Percentiles rank a stretch among this genome's conserved stretches.
These are phyloP conservation scores for Oscheius sp. DNA, from an alignment of 2,888 invertebrate species.

Conservation along the genomic window DNA sequence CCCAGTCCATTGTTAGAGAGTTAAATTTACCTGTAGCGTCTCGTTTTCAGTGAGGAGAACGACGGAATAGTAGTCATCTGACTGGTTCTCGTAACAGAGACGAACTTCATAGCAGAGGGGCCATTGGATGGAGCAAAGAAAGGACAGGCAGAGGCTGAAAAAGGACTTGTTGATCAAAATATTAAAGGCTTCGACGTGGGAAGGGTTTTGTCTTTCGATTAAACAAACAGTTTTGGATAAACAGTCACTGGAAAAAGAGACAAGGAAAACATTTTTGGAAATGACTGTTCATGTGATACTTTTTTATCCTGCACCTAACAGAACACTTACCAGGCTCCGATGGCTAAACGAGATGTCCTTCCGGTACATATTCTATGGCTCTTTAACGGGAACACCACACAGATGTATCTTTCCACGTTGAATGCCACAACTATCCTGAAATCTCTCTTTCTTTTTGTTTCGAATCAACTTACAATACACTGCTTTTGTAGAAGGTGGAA, in stretches of 20 bases:
- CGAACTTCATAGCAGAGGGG: slow-evolving; percentile 64
- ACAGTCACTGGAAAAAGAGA: slow-evolving; percentile 4
- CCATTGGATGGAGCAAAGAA: slow-evolving; percentile 69
- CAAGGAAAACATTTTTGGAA: not conserved
- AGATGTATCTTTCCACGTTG: slow-evolving; percentile 70
- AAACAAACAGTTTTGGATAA: not conserved
- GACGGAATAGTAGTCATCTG: slow-evolving; percentile 55
- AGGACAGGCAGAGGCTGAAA: slow-evolving; percentile 54
- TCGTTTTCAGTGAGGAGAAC: slow-evolving; percentile 54
- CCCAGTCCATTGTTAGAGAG: not conserved
- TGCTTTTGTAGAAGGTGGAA: slow-evolving; percentile 69
- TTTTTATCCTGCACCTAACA: not conserved
- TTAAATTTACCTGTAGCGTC: slow-evolving; percentile 40
- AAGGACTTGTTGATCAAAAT: not conserved
- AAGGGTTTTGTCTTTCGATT: not conserved
- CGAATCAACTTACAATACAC: slow-evolving; percentile 63
- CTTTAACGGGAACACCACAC: slow-evolving; percentile 67
- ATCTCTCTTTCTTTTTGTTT: not conserved
- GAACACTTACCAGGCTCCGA: slow-evolving; percentile 46
- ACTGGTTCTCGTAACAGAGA: slow-evolving; percentile 54
- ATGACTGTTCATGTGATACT: slow-evolving; percentile 3
- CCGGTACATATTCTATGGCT: slow-evolving; percentile 63
- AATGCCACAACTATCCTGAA: slow-evolving; percentile 69
- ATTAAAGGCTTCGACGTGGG: too few relatives aligned
- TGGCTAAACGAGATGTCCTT: slow-evolving; percentile 53